Percentiles rank a stretch among this genome's conserved stretches.
These are phyloP conservation scores for Phrixothrix hirtus DNA, from an alignment of 2,888 invertebrate species.

Conservation along the genomic window DNA sequence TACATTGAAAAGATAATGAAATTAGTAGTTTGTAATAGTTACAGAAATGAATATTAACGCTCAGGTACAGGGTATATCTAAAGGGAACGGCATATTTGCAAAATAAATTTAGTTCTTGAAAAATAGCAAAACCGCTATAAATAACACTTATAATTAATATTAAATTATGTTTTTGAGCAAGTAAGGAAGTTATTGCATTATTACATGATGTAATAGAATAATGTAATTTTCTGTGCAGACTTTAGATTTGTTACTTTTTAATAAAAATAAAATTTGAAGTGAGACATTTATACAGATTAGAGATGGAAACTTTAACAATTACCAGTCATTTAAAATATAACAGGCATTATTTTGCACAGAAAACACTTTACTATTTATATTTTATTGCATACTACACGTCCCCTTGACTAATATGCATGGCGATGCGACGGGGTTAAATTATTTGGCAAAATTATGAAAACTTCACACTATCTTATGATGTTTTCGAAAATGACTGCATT, in stretches of 20 bases:
- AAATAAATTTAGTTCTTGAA: conserved; percentile 8
- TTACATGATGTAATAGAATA: not conserved
- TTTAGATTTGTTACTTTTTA: too few relatives aligned
- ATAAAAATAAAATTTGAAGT: too few relatives aligned
- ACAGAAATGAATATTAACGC: conserved; percentile 30
- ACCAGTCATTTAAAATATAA: conserved; percentile 19
- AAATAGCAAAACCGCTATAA: conserved; percentile 13
- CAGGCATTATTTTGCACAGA: conserved; percentile 22
- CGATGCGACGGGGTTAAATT: conserved; percentile 42
- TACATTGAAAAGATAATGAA: conserved; percentile 16
- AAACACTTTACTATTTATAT: conserved; percentile 36
- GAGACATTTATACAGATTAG: not conserved
- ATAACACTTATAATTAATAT: not conserved
- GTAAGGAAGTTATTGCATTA: not conserved
- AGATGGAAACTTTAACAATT: not conserved
- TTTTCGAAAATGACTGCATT: conserved; percentile 21
- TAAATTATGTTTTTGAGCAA: not conserved
- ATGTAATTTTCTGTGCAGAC: not conserved
- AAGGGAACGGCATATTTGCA: conserved; percentile 30
- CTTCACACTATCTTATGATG: conserved; percentile 44
- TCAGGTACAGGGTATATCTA: conserved; percentile 33
- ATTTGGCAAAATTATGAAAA: conserved; percentile 48
- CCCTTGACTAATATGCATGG: conserved; percentile 44
- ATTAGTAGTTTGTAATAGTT: conserved; percentile 25
- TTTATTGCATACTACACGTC: conserved; percentile 54